These are phyloP conservation scores for Ploceus nigricollis DNA, from an alignment of 2,113 vertebrate species.

Conservation along the genomic window DNA sequence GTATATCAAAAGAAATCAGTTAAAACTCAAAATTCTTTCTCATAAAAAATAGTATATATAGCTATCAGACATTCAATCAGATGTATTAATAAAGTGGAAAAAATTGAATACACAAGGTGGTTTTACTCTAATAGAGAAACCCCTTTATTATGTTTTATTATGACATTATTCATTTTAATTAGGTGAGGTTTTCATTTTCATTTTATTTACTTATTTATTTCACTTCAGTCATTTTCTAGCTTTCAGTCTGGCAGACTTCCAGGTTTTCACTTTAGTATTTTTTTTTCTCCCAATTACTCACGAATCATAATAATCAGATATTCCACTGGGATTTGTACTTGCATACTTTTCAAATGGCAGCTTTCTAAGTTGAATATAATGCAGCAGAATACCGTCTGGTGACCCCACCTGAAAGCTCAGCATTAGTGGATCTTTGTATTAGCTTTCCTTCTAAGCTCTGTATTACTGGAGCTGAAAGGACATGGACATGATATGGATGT, in stretches of 20 bases:
- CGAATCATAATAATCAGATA: neutral
- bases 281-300: neutral
- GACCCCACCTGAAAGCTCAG: neutral
- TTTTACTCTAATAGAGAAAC: neutral
- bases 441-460: neutral
- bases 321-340: neutral
- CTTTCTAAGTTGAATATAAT: neutral
- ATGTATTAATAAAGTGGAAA: neutral
- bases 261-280: neutral
- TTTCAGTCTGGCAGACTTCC: neutral
- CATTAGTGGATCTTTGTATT: neutral
- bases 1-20: neutral
- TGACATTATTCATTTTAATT: neutral
- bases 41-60: neutral
- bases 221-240: neutral
- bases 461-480: neutral
- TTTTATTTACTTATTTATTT: neutral
- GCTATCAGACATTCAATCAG: neutral
- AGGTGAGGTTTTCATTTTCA: neutral
- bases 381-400: neutral
- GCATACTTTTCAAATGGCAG: neutral
- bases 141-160: neutral
- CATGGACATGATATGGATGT: neutral
- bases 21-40: neutral
- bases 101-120: neutral